Evolutionary conservation across 2,113 vertebrate species (phyloP).

Genomic region (Crocuta crocuta): DNA sequence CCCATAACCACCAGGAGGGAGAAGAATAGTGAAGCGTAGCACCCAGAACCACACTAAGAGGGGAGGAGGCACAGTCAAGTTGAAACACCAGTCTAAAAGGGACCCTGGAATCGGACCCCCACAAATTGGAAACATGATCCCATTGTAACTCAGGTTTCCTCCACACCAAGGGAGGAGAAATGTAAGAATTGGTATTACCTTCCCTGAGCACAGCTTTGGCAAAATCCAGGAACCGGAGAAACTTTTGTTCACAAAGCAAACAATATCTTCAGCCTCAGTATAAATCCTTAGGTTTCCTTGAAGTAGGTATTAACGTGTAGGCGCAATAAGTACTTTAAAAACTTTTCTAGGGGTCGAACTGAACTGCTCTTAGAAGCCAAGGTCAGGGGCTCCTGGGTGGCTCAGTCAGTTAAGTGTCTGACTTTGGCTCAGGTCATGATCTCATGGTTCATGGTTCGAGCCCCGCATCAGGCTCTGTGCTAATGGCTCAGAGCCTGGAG

Average conservation of each 20-base stretch:
- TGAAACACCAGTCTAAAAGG: neutral
- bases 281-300: neutral
- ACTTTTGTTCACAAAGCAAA: slow-evolving; percentile 33
- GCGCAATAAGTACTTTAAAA: neutral
- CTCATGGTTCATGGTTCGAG: too few species aligned
- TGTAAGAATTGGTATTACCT: neutral
- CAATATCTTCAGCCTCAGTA: neutral
- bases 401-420: too few species aligned
- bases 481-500: too few species aligned
- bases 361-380: neutral
- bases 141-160: neutral
- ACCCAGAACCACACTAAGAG: neutral
- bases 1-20: neutral
- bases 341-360: neutral
- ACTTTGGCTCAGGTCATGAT: too few species aligned
- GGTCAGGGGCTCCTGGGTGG: neutral
- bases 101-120: neutral
- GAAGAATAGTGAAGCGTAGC: too few species aligned
- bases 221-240: neutral
- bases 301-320: neutral
- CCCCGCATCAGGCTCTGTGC: too few species aligned
- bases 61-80: neutral
- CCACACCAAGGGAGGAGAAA: neutral
- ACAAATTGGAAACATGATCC: neutral
- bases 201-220: neutral